Evolutionary conservation across 2,797 vertebrate species (phyloP).

Genomic region (Hydrophis major): DNA sequence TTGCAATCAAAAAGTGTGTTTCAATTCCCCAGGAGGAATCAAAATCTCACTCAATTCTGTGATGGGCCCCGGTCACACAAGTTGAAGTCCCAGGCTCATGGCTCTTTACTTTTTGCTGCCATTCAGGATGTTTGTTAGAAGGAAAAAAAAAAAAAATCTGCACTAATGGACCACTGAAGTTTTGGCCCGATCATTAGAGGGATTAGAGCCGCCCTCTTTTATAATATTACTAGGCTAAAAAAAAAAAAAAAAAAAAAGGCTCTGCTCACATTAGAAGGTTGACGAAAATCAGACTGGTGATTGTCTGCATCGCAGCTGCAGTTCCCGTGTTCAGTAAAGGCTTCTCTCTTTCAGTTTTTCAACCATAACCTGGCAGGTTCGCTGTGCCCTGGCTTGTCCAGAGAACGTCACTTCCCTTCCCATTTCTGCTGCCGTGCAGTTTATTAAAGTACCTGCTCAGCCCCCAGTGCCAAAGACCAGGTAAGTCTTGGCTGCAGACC

Average conservation of each 20-base stretch:
- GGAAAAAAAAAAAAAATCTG: not conserved
- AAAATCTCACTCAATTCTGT: not conserved
- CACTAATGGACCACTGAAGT: not conserved
- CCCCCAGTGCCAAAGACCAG: slow-evolving; percentile 76
- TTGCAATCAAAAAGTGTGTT: not conserved
- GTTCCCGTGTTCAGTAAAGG: not conserved
- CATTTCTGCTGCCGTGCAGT: slow-evolving; percentile 83
- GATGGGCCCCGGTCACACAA: too few species aligned
- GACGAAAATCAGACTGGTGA: not conserved
- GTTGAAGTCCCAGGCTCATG: not conserved
- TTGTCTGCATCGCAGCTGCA: not conserved
- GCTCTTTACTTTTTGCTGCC: not conserved
- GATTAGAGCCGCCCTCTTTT: not conserved
- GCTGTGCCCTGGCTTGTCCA: slow-evolving; percentile 77
- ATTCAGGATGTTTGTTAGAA: not conserved
- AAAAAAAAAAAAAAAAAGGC: not conserved
- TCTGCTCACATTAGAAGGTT: not conserved
- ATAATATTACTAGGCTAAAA: not conserved
- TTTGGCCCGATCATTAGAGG: not conserved
- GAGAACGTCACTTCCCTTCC: slow-evolving; percentile 72
- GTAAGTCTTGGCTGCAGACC: slow-evolving; percentile 56
- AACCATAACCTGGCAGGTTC: slow-evolving; percentile 75
- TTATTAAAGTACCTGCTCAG: slow-evolving; percentile 78
- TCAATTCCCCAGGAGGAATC: too few species aligned
- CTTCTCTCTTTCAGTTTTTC: slow-evolving; percentile 73